A percentile compares a stretch with the other conserved stretches of the same genome.
phyloP scores from a whole-genome alignment of 2,113 vertebrate species.

The Carollia perspicillata region DNA sequence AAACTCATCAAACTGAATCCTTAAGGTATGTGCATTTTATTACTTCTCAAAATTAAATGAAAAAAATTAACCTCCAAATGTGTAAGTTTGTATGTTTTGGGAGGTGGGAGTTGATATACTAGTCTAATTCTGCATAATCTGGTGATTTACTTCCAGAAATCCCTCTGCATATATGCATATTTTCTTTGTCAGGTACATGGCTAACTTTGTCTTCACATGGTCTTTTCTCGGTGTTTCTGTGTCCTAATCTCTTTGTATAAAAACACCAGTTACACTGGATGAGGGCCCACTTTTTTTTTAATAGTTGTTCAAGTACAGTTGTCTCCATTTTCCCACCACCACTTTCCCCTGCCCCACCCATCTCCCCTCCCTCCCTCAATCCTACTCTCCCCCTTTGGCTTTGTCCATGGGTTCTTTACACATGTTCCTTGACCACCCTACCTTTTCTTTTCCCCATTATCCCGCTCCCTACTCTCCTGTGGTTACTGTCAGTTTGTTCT shows the following conservation, averaged over 20 bases:
- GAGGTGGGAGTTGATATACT: neutral
- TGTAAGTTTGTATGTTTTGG: neutral
- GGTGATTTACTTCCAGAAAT: neutral
- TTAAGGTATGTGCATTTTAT: constrained; percentile 17
- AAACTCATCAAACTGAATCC: neutral
- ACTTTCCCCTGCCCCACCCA: no score
- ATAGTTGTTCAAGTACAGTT: no score
- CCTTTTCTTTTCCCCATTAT: no score
- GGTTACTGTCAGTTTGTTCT: no score
- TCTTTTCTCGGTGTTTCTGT: neutral
- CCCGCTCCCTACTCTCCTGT: no score
- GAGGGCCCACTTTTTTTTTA: neutral
- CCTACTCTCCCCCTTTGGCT: no score
- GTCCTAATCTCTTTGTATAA: neutral
- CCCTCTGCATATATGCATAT: neutral
- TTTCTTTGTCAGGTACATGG: neutral
- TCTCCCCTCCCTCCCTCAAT: no score
- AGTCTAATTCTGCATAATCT: neutral
- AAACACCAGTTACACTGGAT: neutral
- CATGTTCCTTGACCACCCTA: no score
- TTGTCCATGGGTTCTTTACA: no score
- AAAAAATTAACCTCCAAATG: neutral
- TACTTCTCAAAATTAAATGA: constrained; percentile 5
- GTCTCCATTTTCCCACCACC: no score
- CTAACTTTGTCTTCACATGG: neutral